Percentiles rank a stretch among this genome's conserved stretches.
These are phyloP conservation scores for Trypoxylon attenuatum DNA, from an alignment of 2,888 invertebrate genomes.

Conservation along the genomic window DNA sequence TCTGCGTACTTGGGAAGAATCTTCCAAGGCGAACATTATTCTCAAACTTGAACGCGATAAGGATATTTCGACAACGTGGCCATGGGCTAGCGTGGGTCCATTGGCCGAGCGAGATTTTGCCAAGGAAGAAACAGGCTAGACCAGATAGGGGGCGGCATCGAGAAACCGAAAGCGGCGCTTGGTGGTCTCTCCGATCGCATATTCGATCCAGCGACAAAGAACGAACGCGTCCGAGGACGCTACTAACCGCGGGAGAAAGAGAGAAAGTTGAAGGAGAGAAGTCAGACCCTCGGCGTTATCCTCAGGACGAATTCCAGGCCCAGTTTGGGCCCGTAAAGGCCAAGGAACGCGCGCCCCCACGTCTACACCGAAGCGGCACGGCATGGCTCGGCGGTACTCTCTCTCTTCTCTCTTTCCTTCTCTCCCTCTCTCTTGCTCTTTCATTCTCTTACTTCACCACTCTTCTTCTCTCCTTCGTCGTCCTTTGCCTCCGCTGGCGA, in stretches of 20 bases:
- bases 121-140: background rate
- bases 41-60: too few relatives aligned
- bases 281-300: conserved; percentile 41
- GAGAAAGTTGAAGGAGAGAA: conserved; percentile 22
- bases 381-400: conserved; percentile 27
- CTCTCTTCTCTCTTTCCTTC: background rate
- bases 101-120: too few relatives aligned
- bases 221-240: conserved; percentile 9
- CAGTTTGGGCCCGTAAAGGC: conserved; percentile 62
- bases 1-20: too few relatives aligned
- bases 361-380: conserved; percentile 29
- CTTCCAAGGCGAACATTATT: too few relatives aligned
- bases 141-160: background rate
- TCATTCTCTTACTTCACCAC: conserved; percentile 11
- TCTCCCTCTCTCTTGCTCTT: conserved; percentile 23
- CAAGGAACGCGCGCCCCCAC: conserved; percentile 48
- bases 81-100: too few relatives aligned
- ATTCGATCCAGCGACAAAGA: conserved; percentile 30
- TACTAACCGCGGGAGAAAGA: conserved; percentile 16
- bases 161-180: conserved; percentile 12
- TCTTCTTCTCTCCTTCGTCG: background rate
- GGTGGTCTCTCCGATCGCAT: conserved; percentile 12
- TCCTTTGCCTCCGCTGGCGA: too few relatives aligned
- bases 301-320: conserved; percentile 65
- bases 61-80: too few relatives aligned